phyloP scores from a whole-genome alignment of 2,797 vertebrate species.

The Pelochelys cantorii region DNA sequence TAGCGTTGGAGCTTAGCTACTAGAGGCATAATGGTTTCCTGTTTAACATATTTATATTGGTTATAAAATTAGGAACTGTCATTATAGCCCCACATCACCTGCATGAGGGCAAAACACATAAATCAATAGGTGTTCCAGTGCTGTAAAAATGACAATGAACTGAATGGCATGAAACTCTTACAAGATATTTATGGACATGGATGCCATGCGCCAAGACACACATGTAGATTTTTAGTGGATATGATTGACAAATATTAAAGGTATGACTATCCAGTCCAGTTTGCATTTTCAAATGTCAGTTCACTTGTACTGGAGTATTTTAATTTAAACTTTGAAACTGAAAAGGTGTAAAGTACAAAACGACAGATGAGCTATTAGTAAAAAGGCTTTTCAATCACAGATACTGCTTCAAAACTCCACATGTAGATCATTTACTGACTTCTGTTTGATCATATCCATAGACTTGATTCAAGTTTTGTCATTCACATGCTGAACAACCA shows the following conservation, averaged over 20 bases:
- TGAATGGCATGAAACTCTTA: conserved; percentile 56
- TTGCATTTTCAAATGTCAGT: background rate
- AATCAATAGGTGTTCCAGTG: conserved; percentile 59
- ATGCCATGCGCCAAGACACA: background rate
- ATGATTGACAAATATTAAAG: conserved; percentile 47
- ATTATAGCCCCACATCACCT: conserved; percentile 66
- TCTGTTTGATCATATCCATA: conserved; percentile 8
- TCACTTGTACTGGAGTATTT: conserved; percentile 14
- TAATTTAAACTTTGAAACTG: conserved; percentile 39
- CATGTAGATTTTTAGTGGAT: background rate
- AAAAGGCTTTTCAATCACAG: conserved; percentile 36
- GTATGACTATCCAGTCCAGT: background rate
- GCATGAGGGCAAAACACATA: conserved; percentile 62
- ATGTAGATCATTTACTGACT: background rate
- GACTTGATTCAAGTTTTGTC: conserved; percentile 65
- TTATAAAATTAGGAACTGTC: conserved; percentile 76
- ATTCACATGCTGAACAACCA: conserved; percentile 55
- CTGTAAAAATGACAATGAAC: conserved; percentile 64
- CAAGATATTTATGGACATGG: conserved; percentile 13
- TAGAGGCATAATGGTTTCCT: conserved; percentile 55
- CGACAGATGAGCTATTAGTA: conserved; percentile 38
- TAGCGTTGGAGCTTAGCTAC: conserved; percentile 19
- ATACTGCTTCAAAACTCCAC: conserved; percentile 31
- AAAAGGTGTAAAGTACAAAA: conserved; percentile 15
- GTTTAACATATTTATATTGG: conserved; percentile 68